phyloP scores from a whole-genome alignment of 1,140 invertebrate genomes.

The Thalassaphorura encarpata region DNA sequence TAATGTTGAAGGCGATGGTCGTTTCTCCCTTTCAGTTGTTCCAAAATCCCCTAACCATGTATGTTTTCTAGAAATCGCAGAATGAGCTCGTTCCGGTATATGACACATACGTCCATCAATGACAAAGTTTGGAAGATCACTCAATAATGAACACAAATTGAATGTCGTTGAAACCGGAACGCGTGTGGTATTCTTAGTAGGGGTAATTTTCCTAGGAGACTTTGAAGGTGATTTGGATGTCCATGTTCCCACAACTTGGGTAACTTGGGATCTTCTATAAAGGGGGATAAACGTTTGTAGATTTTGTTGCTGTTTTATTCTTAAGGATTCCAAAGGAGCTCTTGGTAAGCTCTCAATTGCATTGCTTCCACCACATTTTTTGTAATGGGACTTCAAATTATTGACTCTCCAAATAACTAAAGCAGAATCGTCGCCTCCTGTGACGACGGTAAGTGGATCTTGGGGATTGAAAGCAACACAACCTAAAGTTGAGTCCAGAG shows the following conservation, averaged over 20 bases:
- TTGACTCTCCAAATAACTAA: constrained; percentile 4
- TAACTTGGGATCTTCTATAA: not conserved
- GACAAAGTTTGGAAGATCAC: constrained; percentile 6
- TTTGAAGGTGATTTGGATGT: not conserved
- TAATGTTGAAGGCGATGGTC: no score
- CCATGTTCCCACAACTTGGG: not conserved
- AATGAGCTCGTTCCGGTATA: not conserved
- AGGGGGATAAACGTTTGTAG: not conserved
- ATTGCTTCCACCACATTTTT: not conserved
- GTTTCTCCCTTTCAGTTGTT: no score
- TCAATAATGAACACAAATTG: not conserved
- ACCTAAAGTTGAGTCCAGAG: not conserved
- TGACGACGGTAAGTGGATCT: constrained; percentile 5
- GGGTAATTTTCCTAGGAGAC: no score
- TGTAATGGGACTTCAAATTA: not conserved
- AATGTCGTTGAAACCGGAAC: not conserved
- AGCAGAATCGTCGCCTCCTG: not conserved
- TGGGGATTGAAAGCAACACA: not conserved
- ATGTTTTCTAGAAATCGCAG: not conserved
- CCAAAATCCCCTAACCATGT: constrained; percentile 1
- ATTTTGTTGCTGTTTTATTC: not conserved
- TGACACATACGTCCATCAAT: constrained; percentile 3
- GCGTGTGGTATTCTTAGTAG: no score
- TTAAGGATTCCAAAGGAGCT: no score
- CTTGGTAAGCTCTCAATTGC: not conserved